Conservation (phyloP, 1,140 invertebrate genomes). For the Mamestra configurata region DNA sequence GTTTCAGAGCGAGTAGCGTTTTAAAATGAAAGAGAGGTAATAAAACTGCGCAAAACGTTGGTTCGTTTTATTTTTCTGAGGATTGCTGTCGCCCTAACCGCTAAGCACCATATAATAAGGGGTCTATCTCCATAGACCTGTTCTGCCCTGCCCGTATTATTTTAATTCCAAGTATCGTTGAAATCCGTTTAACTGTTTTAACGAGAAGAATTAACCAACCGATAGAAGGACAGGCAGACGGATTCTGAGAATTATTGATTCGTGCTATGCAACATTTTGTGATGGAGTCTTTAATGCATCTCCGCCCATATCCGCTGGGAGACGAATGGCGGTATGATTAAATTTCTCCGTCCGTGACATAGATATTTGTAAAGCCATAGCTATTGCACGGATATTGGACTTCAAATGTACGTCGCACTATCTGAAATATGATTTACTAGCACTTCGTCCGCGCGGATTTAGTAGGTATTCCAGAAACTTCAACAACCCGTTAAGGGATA, state of each 20-base stretch:
- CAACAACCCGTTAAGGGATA: too few relatives aligned
- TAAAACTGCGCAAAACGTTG: background rate
- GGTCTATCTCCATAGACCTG: background rate
- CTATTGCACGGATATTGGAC: too few relatives aligned
- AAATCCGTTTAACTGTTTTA: background rate
- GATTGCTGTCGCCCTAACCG: background rate
- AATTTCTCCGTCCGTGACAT: background rate
- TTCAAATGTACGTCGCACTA: too few relatives aligned
- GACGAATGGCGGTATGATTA: background rate
- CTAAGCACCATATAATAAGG: background rate
- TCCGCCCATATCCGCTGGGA: background rate
- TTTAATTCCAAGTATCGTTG: background rate
- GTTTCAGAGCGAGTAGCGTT: conserved; percentile 9
- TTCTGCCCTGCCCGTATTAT: background rate
- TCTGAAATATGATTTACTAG: too few relatives aligned
- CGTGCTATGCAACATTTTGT: too few relatives aligned
- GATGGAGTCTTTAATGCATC: too few relatives aligned
- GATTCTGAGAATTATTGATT: too few relatives aligned
- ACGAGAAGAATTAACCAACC: background rate
- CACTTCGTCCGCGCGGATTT: too few relatives aligned
- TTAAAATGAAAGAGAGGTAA: background rate
- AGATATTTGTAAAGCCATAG: background rate
- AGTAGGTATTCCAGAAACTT: too few relatives aligned
- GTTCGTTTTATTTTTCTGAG: background rate
- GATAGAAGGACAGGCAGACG: too few relatives aligned